Percentiles rank a stretch among this genome's conserved stretches.
These are phyloP conservation scores for Suncus etruscus DNA, from an alignment of 2,113 vertebrate genomes.

Conservation along the genomic window DNA sequence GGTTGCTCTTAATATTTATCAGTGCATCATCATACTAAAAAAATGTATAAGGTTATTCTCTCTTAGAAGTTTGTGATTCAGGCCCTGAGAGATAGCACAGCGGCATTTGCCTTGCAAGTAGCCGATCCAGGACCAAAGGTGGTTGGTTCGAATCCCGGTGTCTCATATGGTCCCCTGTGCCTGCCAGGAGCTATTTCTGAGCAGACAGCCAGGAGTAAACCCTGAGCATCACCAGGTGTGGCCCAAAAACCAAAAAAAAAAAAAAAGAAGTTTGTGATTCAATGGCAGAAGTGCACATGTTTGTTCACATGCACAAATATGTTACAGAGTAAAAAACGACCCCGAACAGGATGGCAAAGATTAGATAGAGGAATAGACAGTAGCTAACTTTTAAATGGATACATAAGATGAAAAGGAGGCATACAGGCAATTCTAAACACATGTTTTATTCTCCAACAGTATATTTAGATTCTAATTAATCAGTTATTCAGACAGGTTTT, in stretches of 20 bases:
- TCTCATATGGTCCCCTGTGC: too few relatives aligned
- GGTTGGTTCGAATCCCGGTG: too few relatives aligned
- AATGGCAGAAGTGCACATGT: neutral
- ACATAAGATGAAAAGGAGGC: neutral
- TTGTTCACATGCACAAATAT: too few relatives aligned
- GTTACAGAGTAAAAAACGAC: neutral
- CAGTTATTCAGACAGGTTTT: conserved; percentile 37
- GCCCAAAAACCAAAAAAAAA: too few relatives aligned
- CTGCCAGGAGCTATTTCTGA: too few relatives aligned
- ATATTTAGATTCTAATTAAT: neutral
- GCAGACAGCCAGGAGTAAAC: too few relatives aligned
- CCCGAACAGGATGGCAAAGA: neutral
- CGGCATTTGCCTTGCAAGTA: too few relatives aligned
- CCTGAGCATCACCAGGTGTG: too few relatives aligned
- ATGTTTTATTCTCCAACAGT: conserved; percentile 2
- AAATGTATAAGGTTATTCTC: neutral
- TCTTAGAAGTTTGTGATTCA: neutral
- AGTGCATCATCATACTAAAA: neutral
- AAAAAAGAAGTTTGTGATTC: neutral
- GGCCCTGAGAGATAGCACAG: too few relatives aligned
- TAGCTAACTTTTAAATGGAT: neutral
- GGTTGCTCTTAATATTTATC: neutral
- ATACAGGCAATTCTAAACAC: neutral
- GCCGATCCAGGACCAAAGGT: too few relatives aligned
- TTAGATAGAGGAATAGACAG: neutral